Evolutionary conservation across 1,140 invertebrate genomes (phyloP).

Genomic region (Pemphigus obesinymphae): DNA sequence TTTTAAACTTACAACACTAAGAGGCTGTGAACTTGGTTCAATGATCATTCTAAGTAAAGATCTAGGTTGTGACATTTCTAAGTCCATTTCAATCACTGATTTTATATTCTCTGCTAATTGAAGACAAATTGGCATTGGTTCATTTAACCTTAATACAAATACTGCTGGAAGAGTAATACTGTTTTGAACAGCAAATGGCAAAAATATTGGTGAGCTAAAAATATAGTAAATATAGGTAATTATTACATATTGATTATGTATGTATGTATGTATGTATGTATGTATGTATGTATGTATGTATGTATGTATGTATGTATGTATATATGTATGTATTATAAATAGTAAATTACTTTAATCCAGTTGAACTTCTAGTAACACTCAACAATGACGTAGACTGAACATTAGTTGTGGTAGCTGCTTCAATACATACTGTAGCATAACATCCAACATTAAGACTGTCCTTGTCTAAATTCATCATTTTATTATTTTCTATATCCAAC

Average conservation of each 20-base stretch:
- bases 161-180: conserved; percentile 66
- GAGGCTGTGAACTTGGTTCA: conserved; percentile 54
- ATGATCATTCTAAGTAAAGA: conserved; percentile 73
- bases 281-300: background rate
- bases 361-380: conserved; percentile 64
- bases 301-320: no score
- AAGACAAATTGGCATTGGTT: conserved; percentile 79
- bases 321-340: background rate
- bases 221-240: background rate
- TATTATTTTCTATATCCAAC: conserved; percentile 68
- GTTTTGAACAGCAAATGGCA: conserved; percentile 14
- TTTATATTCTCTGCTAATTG: conserved; percentile 55
- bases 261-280: no score
- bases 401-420: conserved; percentile 82
- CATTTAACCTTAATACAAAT: conserved; percentile 80
- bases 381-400: conserved; percentile 78
- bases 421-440: conserved; percentile 83
- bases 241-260: no score
- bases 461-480: conserved; percentile 67
- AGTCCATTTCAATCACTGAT: conserved; percentile 59
- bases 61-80: conserved; percentile 58
- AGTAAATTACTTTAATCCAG: conserved; percentile 65
- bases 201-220: conserved; percentile 18
- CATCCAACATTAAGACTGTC: conserved; percentile 73
- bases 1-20: conserved; percentile 40